Evolutionary conservation across 92 coral and sea anemone species (phyloP), one percentile per base, ranked within the genome.

Genomic region (Paramuricea clavata): DNA sequence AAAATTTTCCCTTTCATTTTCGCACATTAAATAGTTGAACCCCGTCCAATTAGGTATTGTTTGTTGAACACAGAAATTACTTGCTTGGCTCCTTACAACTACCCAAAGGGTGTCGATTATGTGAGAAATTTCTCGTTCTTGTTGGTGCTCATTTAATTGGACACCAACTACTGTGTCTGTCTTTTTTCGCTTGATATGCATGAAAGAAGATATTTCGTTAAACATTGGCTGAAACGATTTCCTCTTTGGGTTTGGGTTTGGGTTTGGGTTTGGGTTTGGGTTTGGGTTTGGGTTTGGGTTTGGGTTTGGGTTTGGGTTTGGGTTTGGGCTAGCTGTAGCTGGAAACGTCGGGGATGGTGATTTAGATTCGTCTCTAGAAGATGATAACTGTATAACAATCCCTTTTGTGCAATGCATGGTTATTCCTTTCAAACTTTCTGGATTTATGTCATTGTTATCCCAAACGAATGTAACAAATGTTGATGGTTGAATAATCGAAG

Each of bases 371-470:
- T n/a, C n/a, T n/a, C n/a, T n/a, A n/a, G n/a, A n/a, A n/a, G n/a
- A n/a, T 32, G 81, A 73, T 36, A 22, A 47, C 59, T 74, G 80
- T 12, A 36, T 74, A 31, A 83, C 60, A 74, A 71, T 71, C 16
- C 77, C 77, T 5, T 71, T 71, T 19, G 77, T 71, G 49, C 80
- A 74, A 74, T 74, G 80, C 60, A 44, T 3, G 23, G 31, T 74
- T 2, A 44, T 23, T 8, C 80, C 80, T 21, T 75, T 26, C 26
- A 77, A 26, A 56, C 82, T 77, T 26, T 77, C 82, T 1, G 82
- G 82, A 56, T 77, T 77, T 0, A 77, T 77, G 23, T 77, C 82
- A 30, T 77, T 77, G 23, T 71, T 71, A 43, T 71, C 77, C 77
- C 52, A 71, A 43, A 71, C 77, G 32, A 75, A 75, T 3, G 81